These are phyloP conservation scores for Dicrostonyx torquatus DNA, from an alignment of 2,797 vertebrate genomes.

Conservation along the genomic window DNA sequence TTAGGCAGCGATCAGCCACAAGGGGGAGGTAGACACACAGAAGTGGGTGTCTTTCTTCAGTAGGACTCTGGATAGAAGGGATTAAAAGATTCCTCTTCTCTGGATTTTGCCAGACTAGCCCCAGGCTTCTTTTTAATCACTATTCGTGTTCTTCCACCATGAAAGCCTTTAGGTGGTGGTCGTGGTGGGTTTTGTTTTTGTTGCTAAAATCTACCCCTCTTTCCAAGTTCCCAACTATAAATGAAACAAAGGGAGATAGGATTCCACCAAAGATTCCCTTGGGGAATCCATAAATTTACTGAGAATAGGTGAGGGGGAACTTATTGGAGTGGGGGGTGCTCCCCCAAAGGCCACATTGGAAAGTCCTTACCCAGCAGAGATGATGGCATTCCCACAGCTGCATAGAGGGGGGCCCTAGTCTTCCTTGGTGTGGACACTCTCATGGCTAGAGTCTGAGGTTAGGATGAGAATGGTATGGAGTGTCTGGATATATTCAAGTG, in stretches of 20 bases:
- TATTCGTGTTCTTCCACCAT: background rate
- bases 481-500: background rate
- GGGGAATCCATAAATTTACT: background rate
- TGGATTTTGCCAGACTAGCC: background rate
- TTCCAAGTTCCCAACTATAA: background rate
- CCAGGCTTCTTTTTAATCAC: background rate
- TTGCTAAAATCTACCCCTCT: background rate
- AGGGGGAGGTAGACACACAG: constrained; percentile 63
- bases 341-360: background rate
- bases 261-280: background rate
- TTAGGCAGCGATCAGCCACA: constrained; percentile 15
- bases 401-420: background rate
- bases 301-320: background rate
- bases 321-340: background rate
- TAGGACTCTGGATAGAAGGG: background rate
- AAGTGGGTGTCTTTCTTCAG: background rate
- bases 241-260: background rate
- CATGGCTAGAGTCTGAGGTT: background rate
- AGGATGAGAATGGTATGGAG: background rate
- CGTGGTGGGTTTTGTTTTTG: background rate
- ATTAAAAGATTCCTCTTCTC: background rate
- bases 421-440: background rate
- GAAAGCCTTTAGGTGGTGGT: background rate
- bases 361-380: background rate
- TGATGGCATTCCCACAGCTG: background rate